A percentile compares a stretch with the other conserved stretches of the same genome.
phyloP scores from a whole-genome alignment of 2,113 vertebrate species.

The Okapia johnstoni region DNA sequence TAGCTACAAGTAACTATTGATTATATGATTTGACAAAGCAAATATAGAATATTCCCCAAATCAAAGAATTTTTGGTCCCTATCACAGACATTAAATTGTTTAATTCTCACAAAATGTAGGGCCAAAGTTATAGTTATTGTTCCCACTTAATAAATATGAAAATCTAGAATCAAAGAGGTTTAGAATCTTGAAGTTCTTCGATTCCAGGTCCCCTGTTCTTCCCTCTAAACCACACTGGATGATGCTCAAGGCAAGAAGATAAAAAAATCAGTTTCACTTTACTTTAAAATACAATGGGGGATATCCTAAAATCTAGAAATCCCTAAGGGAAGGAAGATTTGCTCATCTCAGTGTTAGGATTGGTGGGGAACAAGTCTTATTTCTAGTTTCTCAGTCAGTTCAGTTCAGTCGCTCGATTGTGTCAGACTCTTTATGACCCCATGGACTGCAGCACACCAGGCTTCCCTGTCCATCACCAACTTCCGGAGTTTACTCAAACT shows the following conservation, averaged over 20 bases:
- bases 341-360: not conserved
- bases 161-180: not conserved
- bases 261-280: not conserved
- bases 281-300: not conserved
- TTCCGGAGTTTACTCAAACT: not conserved
- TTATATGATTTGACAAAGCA: not conserved
- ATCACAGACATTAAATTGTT: not conserved
- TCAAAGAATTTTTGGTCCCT: not conserved
- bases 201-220: not conserved
- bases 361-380: not conserved
- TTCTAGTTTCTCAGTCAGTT: not conserved
- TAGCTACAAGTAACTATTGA: not conserved
- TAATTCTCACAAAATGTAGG: not conserved
- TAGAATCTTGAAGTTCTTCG: not conserved
- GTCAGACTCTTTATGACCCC: not conserved
- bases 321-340: not conserved
- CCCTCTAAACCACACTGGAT: not conserved
- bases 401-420: rapidly evolving
- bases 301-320: not conserved
- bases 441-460: not conserved
- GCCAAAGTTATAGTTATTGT: not conserved
- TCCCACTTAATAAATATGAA: not conserved
- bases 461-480: not conserved
- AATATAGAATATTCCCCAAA: not conserved
- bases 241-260: not conserved